phyloP scores from a whole-genome alignment of 1,140 invertebrate genomes.

The Venturia canescens region DNA sequence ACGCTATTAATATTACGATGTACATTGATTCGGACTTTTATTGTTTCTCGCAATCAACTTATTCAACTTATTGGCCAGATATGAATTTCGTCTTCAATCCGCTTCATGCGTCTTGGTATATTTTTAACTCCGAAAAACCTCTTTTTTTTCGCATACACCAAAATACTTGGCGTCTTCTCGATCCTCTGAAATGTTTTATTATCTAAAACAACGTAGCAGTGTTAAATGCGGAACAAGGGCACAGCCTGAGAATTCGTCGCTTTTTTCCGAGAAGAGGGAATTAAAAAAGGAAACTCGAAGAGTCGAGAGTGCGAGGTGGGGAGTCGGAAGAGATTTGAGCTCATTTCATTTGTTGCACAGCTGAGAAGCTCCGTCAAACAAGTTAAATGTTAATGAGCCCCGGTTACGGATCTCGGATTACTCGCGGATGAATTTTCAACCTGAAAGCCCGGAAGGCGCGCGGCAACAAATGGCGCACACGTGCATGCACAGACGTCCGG shows the following conservation, averaged over 20 bases:
- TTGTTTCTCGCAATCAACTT: no score
- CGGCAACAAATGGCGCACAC: background rate
- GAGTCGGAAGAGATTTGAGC: background rate
- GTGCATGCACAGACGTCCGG: background rate
- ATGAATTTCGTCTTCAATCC: no score
- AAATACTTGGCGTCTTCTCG: background rate
- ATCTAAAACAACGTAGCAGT: background rate
- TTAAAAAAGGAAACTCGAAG: no score
- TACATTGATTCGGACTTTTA: no score
- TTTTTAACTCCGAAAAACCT: background rate
- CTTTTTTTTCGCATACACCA: background rate
- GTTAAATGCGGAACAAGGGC: constrained; percentile 2
- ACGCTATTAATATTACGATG: no score
- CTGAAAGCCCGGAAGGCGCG: background rate
- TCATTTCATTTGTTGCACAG: background rate
- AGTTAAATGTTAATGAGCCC: constrained; percentile 7
- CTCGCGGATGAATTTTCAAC: background rate
- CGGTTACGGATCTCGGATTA: background rate
- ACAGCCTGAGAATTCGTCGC: background rate
- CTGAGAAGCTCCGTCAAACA: background rate
- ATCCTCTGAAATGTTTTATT: background rate
- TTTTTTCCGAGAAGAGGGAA: background rate
- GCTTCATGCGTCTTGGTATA: no score
- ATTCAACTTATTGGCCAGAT: no score
- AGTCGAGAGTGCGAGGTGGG: background rate